phyloP scores from a whole-genome alignment of 2,888 invertebrate genomes.

The Tipula lateralis region DNA sequence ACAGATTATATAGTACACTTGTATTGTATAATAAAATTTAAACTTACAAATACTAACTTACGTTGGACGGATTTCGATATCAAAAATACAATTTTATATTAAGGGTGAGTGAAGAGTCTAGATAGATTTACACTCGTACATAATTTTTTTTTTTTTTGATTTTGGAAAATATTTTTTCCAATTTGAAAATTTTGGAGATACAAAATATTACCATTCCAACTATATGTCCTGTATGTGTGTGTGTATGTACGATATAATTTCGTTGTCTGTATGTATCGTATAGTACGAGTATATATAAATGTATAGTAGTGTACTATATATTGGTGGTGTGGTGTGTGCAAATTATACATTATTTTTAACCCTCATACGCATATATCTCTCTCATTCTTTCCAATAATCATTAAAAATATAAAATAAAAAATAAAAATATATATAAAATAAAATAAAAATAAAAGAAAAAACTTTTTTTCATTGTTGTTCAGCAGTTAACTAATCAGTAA shows the following conservation, averaged over 20 bases:
- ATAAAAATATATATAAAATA: constrained; percentile 20
- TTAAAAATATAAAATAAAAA: constrained; percentile 28
- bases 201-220: not conserved
- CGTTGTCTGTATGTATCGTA: not conserved
- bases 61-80: not conserved
- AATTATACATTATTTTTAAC: constrained; percentile 29
- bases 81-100: not conserved
- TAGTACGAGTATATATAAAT: not conserved
- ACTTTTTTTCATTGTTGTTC: constrained; percentile 28
- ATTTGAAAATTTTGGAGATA: not conserved
- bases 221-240: not conserved
- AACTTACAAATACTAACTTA: constrained; percentile 11
- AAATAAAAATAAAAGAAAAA: constrained; percentile 26
- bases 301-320: not conserved
- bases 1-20: constrained; percentile 24
- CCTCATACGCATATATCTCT: constrained; percentile 29
- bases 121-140: constrained; percentile 15
- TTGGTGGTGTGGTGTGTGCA: constrained; percentile 28
- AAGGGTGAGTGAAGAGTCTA: constrained; percentile 26
- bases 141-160: not conserved
- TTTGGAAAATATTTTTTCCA: not conserved
- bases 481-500: constrained; percentile 29
- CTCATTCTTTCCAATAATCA: constrained; percentile 28
- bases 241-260: not conserved
- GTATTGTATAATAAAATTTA: not conserved